Percentiles rank a stretch among this genome's conserved stretches.
Evolutionary conservation across 2,113 vertebrate species (phyloP).

Genomic region (Tragelaphus strepsiceros): DNA sequence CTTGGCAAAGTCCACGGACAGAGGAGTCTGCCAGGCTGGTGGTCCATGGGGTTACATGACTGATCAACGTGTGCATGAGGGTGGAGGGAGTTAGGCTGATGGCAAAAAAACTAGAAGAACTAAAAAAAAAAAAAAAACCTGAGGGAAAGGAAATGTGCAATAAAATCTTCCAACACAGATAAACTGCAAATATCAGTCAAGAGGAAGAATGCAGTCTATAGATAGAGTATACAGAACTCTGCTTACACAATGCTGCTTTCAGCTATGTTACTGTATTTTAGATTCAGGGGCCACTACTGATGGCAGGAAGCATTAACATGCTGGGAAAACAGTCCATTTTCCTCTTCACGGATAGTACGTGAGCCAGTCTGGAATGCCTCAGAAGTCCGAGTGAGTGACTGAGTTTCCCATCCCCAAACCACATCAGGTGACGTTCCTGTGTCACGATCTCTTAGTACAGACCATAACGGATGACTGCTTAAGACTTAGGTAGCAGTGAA

Average conservation of each 20-base stretch:
- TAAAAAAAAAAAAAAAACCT: not conserved
- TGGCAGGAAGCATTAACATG: not conserved
- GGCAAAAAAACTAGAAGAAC: not conserved
- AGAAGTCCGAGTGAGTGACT: not conserved
- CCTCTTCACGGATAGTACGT: not conserved
- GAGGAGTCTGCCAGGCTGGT: not conserved
- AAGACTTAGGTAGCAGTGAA: not conserved
- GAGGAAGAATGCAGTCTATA: not conserved
- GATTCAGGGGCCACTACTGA: not conserved
- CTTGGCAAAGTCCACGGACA: not conserved
- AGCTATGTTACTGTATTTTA: not conserved
- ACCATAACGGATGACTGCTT: not conserved
- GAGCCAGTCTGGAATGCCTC: not conserved
- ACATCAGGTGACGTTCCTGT: not conserved
- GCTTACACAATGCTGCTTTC: not conserved
- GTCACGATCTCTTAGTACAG: not conserved
- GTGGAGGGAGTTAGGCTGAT: not conserved
- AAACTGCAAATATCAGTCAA: not conserved
- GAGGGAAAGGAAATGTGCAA: not conserved
- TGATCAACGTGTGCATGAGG: not conserved
- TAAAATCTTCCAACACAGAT: not conserved
- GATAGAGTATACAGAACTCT: not conserved
- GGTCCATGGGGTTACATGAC: not conserved
- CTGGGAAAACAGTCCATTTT: not conserved
- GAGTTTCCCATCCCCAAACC: not conserved